Evolutionary conservation across 2,888 invertebrate genomes (phyloP), one percentile per base, ranked within the genome.

Genomic region (Crocallis elinguaria): DNA sequence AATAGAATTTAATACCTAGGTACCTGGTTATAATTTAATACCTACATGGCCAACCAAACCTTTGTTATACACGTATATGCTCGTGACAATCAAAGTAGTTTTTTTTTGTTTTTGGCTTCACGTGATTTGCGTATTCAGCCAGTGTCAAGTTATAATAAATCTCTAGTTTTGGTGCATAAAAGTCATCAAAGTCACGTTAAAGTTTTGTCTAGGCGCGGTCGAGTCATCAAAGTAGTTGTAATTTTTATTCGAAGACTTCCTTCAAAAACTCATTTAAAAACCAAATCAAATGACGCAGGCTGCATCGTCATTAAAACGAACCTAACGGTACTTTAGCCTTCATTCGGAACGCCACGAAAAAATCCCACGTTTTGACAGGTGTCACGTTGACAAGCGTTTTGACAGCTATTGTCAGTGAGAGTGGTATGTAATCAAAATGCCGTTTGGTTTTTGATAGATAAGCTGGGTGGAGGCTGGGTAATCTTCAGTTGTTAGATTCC

Each of bases 361-460:
- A 42, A 35, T 21, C 8, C 5, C 16, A 13, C 62, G 49, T 57
- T 67, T 62, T 78, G 80, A 79, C 82, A 81, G 74, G 77, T 82
- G 86, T 84, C 85, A 84, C 48, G 68, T 71, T 78, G 81, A 79
- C 66, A 60, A 62, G 55, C 53, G 62, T 66, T 77, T 72, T 76
- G 82, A 81, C 78, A 75, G 68, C 63, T 50, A 63, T 63, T 77
- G 82, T 83, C 82, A 82, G 60, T 70, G 63, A 69, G 58, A 65
- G 36, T 23, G 43, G 33, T 48, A n/a, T n/a, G n/a, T n/a, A 49
- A 54, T 45, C 36, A 30, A 41, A 46, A 21, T n/a, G 36, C 53
- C 48, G 51, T 49, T 57, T 42, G 38, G 39, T 37, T 43, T 27
- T 38, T 52, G 35, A 52, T 41, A 11, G 36, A 3, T 36, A 12